Evolutionary conservation across 2,888 invertebrate species (phyloP).

Genomic region (Nephrotoma guestfalica): DNA sequence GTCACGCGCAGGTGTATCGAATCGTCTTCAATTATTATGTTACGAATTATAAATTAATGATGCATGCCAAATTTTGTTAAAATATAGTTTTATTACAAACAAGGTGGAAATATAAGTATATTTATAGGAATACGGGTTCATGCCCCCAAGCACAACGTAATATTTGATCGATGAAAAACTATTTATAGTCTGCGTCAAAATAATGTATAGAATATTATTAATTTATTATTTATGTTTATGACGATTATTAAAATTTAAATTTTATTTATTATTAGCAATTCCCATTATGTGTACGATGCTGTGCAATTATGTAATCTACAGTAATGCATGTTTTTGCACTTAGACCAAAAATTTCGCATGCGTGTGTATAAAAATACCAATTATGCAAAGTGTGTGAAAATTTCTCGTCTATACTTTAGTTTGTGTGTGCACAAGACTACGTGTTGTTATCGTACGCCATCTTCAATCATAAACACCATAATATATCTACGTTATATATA

Average conservation of each 20-base stretch:
- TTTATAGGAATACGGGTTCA: background rate
- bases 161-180: background rate
- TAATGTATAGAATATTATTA: background rate
- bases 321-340: background rate
- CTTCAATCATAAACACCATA: background rate
- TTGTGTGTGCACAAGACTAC: background rate
- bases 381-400: background rate
- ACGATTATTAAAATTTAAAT: background rate
- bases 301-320: background rate
- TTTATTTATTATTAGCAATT: background rate
- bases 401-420: background rate
- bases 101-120: too few species aligned
- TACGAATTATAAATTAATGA: background rate
- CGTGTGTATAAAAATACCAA: background rate
- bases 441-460: background rate
- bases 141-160: background rate
- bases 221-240: background rate
- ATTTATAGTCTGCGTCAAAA: background rate
- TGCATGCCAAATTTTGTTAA: background rate
- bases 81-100: too few species aligned
- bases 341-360: background rate
- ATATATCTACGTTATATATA: background rate
- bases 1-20: background rate
- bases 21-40: background rate
- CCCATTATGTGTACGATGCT: background rate